These are phyloP conservation scores for Sebastes fasciatus DNA, from an alignment of 2,113 vertebrate species.

Conservation along the genomic window DNA sequence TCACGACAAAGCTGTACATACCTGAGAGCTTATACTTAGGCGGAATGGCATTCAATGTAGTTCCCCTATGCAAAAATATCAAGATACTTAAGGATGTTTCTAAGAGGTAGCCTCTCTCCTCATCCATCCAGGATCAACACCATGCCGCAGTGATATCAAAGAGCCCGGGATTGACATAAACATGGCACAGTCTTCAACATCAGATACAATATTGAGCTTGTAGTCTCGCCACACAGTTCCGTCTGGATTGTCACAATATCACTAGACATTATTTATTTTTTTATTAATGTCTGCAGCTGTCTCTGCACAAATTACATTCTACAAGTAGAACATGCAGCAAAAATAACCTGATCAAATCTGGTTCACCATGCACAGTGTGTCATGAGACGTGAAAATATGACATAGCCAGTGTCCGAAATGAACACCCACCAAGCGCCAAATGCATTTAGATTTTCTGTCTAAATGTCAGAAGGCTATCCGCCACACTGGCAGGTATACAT, in stretches of 20 bases:
- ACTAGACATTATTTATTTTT: background rate
- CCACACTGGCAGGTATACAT: no score
- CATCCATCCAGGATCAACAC: constrained; percentile 54
- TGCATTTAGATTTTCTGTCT: no score
- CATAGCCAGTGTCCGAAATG: no score
- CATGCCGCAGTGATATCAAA: constrained; percentile 46
- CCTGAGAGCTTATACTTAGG: constrained; percentile 25
- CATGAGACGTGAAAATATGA: background rate
- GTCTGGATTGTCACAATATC: constrained; percentile 29
- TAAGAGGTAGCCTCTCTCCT: constrained; percentile 38
- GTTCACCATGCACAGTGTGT: background rate
- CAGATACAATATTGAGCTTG: constrained; percentile 16
- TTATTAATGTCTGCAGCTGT: constrained; percentile 23
- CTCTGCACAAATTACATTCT: constrained; percentile 10
- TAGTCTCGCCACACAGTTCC: constrained; percentile 15
- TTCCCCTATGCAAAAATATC: constrained; percentile 42
- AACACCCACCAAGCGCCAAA: no score
- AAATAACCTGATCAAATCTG: constrained; percentile 7
- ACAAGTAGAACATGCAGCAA: constrained; percentile 6
- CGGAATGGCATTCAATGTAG: constrained; percentile 19
- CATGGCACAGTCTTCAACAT: constrained; percentile 29
- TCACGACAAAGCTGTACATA: constrained; percentile 46
- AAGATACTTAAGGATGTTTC: constrained; percentile 31
- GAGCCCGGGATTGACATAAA: constrained; percentile 35
- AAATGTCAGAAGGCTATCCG: no score